Percentiles rank a stretch among this genome's conserved stretches.
Evolutionary conservation across 2,888 invertebrate genomes (phyloP).

Genomic region (Cryptocephalus primarius): DNA sequence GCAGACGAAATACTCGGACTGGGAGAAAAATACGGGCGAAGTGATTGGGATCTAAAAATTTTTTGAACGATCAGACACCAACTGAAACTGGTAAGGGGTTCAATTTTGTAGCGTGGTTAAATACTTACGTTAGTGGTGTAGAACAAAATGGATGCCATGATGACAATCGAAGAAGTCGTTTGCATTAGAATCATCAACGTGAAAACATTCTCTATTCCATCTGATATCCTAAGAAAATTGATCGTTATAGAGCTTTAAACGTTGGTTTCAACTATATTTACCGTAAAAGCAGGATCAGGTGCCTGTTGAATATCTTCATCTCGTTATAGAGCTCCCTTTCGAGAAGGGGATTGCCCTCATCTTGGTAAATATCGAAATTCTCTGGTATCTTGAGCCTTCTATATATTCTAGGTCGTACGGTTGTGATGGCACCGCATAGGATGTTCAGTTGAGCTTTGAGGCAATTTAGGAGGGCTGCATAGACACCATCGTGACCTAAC

Average conservation of each 20-base stretch:
- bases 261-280: conserved; percentile 1
- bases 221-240: conserved; percentile 6
- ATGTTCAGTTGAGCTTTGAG: conserved; percentile 10
- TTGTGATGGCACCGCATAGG: conserved; percentile 9
- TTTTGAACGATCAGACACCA: background rate
- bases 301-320: conserved; percentile 11
- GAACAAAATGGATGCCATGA: conserved; percentile 12
- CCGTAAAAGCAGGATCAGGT: conserved; percentile 11
- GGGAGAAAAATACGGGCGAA: conserved; percentile 1
- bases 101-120: too few relatives aligned
- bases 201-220: conserved; percentile 11
- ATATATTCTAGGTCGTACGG: conserved; percentile 6
- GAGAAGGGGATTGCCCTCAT: conserved; percentile 2
- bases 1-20: conserved; percentile 1
- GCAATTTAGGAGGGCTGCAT: conserved; percentile 9
- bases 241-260: too few relatives aligned
- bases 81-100: too few relatives aligned
- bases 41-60: conserved; percentile 4
- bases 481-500: conserved; percentile 7
- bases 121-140: conserved; percentile 4
- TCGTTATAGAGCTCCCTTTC: conserved; percentile 7
- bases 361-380: background rate
- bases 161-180: conserved; percentile 10
- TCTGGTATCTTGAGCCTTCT: conserved; percentile 1
- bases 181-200: conserved; percentile 10